phyloP scores from a whole-genome alignment of 2,797 vertebrate genomes.

The Sandelia bainsii region DNA sequence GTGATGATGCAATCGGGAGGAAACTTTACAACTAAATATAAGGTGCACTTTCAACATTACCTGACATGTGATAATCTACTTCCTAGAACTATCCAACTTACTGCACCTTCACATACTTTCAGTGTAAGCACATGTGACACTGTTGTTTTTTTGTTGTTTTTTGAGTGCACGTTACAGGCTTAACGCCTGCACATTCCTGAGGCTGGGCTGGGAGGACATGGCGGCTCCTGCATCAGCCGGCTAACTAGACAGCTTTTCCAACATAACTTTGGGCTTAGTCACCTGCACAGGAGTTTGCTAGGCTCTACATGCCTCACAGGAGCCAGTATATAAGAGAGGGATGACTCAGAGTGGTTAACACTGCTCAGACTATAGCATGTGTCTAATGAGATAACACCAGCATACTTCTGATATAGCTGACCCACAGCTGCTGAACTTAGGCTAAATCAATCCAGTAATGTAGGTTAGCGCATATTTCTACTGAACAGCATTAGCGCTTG shows the following conservation, averaged over 20 bases:
- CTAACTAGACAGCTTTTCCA: conserved; percentile 70
- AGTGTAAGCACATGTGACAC: conserved; percentile 27
- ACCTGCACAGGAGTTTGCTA: conserved; percentile 62
- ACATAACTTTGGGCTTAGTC: conserved; percentile 76
- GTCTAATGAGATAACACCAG: conserved; percentile 37
- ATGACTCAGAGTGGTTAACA: conserved; percentile 45
- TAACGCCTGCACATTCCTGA: conserved; percentile 74
- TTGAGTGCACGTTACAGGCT: conserved; percentile 58
- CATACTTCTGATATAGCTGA: conserved; percentile 32
- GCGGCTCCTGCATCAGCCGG: conserved; percentile 56
- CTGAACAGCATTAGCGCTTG: conserved; percentile 34
- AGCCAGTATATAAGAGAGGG: conserved; percentile 49
- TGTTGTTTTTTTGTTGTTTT: not conserved
- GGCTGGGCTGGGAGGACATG: conserved; percentile 63
- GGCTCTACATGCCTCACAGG: conserved; percentile 64
- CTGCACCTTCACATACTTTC: not conserved
- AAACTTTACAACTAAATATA: not conserved
- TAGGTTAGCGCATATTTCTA: conserved; percentile 32
- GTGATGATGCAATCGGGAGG: not conserved
- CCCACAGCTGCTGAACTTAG: conserved; percentile 2
- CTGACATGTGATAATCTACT: conserved; percentile 2
- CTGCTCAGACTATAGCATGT: conserved; percentile 26
- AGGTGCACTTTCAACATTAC: not conserved
- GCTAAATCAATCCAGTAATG: conserved; percentile 50
- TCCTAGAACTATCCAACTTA: not conserved